A percentile compares a stretch with the other conserved stretches of the same genome.
These are phyloP conservation scores for Rosalia funebris DNA, from an alignment of 2,888 invertebrate species.

Conservation along the genomic window DNA sequence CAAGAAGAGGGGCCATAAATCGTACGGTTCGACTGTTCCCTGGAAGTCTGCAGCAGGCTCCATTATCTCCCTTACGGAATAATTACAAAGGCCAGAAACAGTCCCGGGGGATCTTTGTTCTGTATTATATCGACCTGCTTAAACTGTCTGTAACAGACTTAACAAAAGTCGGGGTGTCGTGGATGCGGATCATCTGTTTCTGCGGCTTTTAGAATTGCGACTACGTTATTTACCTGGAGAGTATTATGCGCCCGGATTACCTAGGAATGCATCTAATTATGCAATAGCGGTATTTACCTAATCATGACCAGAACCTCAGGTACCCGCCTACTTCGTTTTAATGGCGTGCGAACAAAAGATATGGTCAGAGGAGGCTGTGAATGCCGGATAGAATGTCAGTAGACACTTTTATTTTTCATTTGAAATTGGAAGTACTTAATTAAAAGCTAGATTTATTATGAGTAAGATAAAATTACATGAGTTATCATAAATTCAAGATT, in stretches of 20 bases:
- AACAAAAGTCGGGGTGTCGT: conserved; percentile 15
- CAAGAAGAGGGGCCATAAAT: conserved; percentile 16
- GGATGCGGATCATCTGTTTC: conserved; percentile 21
- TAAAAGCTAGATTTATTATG: no score
- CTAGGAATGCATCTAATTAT: no score
- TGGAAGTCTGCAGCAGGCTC: conserved; percentile 15
- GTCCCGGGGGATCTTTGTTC: conserved; percentile 24
- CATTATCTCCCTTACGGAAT: conserved; percentile 22
- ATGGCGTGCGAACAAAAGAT: no score
- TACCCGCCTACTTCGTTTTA: no score
- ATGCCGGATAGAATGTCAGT: no score
- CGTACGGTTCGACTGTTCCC: conserved; percentile 9
- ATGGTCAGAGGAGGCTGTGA: no score
- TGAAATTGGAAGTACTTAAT: no score
- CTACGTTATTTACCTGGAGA: background rate
- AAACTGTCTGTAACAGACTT: conserved; percentile 17
- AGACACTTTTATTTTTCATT: no score
- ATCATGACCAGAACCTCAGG: background rate
- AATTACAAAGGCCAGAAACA: conserved; percentile 17
- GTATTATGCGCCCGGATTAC: background rate
- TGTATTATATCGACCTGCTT: conserved; percentile 22
- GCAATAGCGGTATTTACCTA: no score
- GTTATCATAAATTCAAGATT: no score
- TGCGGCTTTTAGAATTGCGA: conserved; percentile 9
- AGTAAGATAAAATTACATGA: no score